A percentile compares a stretch with the other conserved stretches of the same genome.
Conservation (phyloP, 2,797 vertebrate genomes). For the Meriones psammophilus region DNA sequence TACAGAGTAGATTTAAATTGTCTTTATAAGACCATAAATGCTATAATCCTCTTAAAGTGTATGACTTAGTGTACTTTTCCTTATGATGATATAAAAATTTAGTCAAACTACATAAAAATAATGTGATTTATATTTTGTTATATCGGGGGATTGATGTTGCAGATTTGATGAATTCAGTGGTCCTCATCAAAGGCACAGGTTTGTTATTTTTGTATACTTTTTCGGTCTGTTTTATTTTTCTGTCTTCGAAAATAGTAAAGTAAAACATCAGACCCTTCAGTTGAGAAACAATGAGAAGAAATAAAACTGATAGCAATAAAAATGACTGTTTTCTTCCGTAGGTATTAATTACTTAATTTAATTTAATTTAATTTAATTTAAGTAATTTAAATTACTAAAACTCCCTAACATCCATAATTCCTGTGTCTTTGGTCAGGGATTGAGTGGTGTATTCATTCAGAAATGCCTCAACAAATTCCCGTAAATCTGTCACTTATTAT, state of each 20-base stretch:
- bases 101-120: not conserved
- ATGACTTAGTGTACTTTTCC: not conserved
- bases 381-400: no score
- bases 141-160: no score
- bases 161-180: not conserved
- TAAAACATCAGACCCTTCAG: not conserved
- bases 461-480: not conserved
- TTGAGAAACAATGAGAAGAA: not conserved
- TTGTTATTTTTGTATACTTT: not conserved
- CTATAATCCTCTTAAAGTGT: not conserved
- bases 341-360: not conserved
- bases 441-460: not conserved
- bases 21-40: not conserved
- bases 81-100: not conserved
- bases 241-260: not conserved
- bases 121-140: not conserved
- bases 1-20: not conserved
- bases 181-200: not conserved
- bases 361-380: not conserved
- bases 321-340: not conserved
- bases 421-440: not conserved
- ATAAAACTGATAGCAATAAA: not conserved
- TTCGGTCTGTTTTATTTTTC: accelerated
- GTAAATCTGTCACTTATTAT: not conserved
- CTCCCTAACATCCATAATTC: not conserved